Conservation (phyloP, 2,113 vertebrate genomes). For the Corydoras sp. region DNA sequence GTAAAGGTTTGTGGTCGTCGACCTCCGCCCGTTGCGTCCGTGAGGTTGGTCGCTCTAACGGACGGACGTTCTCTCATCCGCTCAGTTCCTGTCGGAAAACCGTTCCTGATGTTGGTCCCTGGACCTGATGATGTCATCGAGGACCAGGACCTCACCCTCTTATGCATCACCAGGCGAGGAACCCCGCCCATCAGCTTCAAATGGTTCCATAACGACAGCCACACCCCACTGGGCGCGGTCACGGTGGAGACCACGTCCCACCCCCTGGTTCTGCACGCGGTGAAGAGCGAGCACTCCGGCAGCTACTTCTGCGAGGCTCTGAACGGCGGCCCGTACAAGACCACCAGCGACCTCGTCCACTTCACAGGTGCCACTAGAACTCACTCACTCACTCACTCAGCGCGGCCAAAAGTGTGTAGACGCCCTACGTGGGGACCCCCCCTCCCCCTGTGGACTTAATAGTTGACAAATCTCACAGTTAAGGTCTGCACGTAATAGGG, state of each 20-base stretch:
- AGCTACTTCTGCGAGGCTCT: constrained; percentile 57
- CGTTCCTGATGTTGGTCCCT: constrained; percentile 44
- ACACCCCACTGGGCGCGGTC: background rate
- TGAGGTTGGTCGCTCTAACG: too few relatives aligned
- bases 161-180: constrained; percentile 49
- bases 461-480: too few relatives aligned
- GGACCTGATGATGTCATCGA: constrained; percentile 37
- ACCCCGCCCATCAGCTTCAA: constrained; percentile 59
- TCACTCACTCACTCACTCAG: background rate
- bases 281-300: constrained; percentile 46
- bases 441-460: too few relatives aligned
- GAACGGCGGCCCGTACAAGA: constrained; percentile 47
- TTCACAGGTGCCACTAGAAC: constrained; percentile 48
- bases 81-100: constrained; percentile 51
- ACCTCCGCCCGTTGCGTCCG: too few relatives aligned
- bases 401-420: too few relatives aligned
- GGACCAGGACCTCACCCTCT: constrained; percentile 41
- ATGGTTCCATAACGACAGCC: constrained; percentile 39
- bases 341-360: background rate
- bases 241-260: constrained; percentile 3
- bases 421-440: too few relatives aligned
- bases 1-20: background rate
- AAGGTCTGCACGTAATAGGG: too few relatives aligned
- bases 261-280: background rate
- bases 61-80: background rate